Evolutionary conservation across 1,140 invertebrate species (phyloP).

Genomic region (Uloborus diversus): DNA sequence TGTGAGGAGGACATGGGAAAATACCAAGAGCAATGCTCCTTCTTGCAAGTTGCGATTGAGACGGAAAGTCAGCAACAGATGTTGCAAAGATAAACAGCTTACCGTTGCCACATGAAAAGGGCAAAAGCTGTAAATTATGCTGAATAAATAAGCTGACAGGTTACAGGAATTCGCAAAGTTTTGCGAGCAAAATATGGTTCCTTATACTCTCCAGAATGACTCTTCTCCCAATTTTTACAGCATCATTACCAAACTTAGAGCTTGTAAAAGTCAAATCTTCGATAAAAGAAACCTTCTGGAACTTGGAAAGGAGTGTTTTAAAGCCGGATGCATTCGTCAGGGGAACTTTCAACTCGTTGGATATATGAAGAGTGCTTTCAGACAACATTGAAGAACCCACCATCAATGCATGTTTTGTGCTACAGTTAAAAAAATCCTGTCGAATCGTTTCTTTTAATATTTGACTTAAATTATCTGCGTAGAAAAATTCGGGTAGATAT

Average conservation of each 20-base stretch:
- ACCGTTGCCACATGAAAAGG: conserved; percentile 30
- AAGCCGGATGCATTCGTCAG: conserved; percentile 21
- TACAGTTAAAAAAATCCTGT: too few relatives aligned
- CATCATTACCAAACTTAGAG: conserved; percentile 41
- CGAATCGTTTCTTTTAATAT: too few relatives aligned
- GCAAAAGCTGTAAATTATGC: conserved; percentile 47
- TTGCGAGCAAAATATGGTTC: conserved; percentile 14
- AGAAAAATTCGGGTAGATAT: too few relatives aligned
- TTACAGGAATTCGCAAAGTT: conserved; percentile 40
- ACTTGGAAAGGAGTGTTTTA: conserved; percentile 3
- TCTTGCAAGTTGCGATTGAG: conserved; percentile 11
- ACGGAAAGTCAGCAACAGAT: conserved; percentile 43
- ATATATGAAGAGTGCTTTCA: neutral
- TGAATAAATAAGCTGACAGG: conserved; percentile 53
- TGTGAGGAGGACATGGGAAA: too few relatives aligned
- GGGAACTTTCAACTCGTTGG: conserved; percentile 5
- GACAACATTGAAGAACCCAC: neutral
- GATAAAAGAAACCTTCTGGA: conserved; percentile 29
- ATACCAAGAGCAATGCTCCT: neutral
- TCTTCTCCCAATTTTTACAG: conserved; percentile 43
- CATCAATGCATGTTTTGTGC: too few relatives aligned
- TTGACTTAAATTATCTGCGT: too few relatives aligned
- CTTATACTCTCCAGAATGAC: conserved; percentile 18
- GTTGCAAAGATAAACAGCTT: conserved; percentile 51
- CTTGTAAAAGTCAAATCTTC: conserved; percentile 52